Base-by-base conservation (phyloP, 2,888 invertebrate species). In the Tridacna crocea region DNA sequence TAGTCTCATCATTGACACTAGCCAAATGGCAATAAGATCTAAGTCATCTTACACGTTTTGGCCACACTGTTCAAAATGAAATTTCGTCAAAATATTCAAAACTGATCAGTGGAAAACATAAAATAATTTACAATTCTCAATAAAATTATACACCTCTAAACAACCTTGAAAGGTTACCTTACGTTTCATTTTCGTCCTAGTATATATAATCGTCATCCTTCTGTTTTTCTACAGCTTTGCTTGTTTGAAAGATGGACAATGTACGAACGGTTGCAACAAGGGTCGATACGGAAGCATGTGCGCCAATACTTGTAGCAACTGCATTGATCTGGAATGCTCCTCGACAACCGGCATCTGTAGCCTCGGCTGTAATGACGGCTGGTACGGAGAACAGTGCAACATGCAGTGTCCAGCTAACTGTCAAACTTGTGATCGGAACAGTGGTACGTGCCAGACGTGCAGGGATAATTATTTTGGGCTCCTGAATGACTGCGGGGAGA, bases 261-360 rank as follows among this genome's bases (percentile, higher is more conserved):
- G 85, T 47, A 48, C 76, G 0, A 26, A 26, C 22, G 85, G 85
- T 17, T 85, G 85, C 55, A 79, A 55, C 10, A 6, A 73, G 12
- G 85, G 85, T 0, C 48, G 74, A 48, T 85, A 77, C 24, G 85
- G 85, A 0, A 17, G 58, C 3, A 65, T 36, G 51, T 85, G 85
- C 48, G 82, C 78, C 17, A 48, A 74, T 12, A 48, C 60, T 3
- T 85, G 85, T 36, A 55, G 22, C 17, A 80, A 72, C n/a, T 85
- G 85, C 51, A 13, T 76, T 17, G 61, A 73, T 17, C 19, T 73
- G 22, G 63, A n/a, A 17, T 85, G 85, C 65, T 66, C 46, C 51
- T 24, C 63, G 8, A 26, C 51, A 2, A 82, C 60, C 3, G 83
- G 83, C 8, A 55, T 26, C 19, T 83, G 83, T 51, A 17, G 47